Base-by-base conservation (phyloP, 1,140 invertebrate species). In the Solen grandis region DNA sequence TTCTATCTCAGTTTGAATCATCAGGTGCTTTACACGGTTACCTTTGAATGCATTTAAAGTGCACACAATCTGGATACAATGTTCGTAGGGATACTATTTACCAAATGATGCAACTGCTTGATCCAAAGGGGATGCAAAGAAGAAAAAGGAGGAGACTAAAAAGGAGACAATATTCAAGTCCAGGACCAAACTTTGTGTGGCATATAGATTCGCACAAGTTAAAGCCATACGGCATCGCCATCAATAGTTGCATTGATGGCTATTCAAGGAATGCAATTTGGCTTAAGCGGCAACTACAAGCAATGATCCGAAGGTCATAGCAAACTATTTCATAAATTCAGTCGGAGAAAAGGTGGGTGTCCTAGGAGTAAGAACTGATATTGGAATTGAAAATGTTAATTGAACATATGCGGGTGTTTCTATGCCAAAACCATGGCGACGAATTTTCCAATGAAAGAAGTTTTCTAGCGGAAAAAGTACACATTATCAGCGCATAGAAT, bases 121-220 rank as follows among this genome's bases (percentile, higher is more conserved):
- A n/a, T n/a, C n/a, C n/a, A n/a, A n/a, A n/a, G n/a, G n/a, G n/a
- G n/a, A n/a, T n/a, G n/a, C n/a, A n/a, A n/a, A n/a, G n/a, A n/a
- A n/a, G n/a, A n/a, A n/a, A n/a, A n/a, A n/a, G n/a, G n/a, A n/a
- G n/a, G n/a, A n/a, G n/a, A n/a, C n/a, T n/a, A n/a, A n/a, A n/a
- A n/a, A n/a, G 85, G 69, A 62, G 89, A 29, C 5, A 38, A 22
- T 90, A 88, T 62, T 54, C 52, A 22, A 57, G 22, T 16, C 70
- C 38, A 62, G 89, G 89, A 8, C 88, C 88, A 73, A 88, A 88
- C 68, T 82, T 65, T 79, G 3, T 86, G 0, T 91, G 90, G 89
- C 90, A 91, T 80, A 66, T 89, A 1, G 88, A 91, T 83, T 84
- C 79, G 0, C 88, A 90, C 62, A 89, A 91, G 81, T 73, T 91